Evolutionary conservation across 1,140 invertebrate species (phyloP), one percentile per base, ranked within the genome.

Genomic region (Drosophila seguyi): DNA sequence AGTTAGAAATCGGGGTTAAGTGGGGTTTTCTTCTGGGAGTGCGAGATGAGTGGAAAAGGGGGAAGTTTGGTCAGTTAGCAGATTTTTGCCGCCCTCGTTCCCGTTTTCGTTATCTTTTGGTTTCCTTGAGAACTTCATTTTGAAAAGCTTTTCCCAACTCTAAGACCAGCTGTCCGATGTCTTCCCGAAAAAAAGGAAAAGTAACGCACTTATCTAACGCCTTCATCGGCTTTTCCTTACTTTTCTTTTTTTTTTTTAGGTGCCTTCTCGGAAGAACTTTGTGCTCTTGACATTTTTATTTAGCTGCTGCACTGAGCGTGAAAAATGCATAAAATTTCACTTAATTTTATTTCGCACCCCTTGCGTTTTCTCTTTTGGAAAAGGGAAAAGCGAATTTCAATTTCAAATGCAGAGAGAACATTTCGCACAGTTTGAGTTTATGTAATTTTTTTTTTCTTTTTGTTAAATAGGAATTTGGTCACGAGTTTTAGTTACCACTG

Each of bases 261-360:
- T 53, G 27, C 29, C 27, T 31, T 41, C 27, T 52, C 6, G 27
- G 20, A 56, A 34, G 27, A 55, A 84, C 78, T 84, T 84, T 85
- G 76, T 90, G 81, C 67, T 67, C 67, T 77, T 83, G 90, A 91
- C 90, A 91, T 91, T 91, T 91, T 91, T 91, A 91, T 91, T 91
- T 86, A 90, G 80, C 90, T 74, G 90, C 85, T 79, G 78, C 84
- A 60, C 61, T 76, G 69, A 81, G 80, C 84, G 78, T 84, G 87
- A 90, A 91, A 91, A 91, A 91, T 91, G 88, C 88, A 91, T 91
- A 91, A 91, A 91, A 91, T 88, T 91, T 91, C 83, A 91, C 84
- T 91, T 91, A 88, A 91, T 91, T 91, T 88, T 79, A 69, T 75
- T 41, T 53, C 20, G 29, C 52, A 42, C 45, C 47, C 72, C 25